Evolutionary conservation across 2,113 vertebrate genomes (phyloP), one percentile per base, ranked within the genome.

Genomic region (Ceuthmochares aereus): DNA sequence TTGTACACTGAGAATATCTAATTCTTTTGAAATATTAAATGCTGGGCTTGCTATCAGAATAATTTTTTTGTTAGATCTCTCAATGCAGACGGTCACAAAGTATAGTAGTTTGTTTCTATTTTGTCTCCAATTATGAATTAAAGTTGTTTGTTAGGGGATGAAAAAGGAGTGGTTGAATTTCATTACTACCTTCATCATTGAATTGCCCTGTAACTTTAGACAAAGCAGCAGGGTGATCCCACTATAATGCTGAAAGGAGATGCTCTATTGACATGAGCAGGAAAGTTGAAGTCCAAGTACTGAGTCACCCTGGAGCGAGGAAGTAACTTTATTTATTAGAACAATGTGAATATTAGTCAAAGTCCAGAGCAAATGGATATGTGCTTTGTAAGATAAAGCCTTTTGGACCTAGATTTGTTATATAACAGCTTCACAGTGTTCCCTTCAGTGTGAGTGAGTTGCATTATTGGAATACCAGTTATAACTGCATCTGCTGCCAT

Each of bases 21-120:
- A 54, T 52, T 76, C n/a, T 9, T 66, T 83, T 95, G 47, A 56
- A 85, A 74, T 56, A 80, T 7, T 80, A 77, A 77, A 67, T 40
- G 29, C 14, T 8, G 5, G 3, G 23, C 91, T 96, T 87, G 5
- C 2, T 47, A 32, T 43, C 36, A 47, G 37, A 23, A 26, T 45
- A 63, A 9, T 36, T 84, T 77, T 68, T 8, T 68, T 8, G 0
- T 64, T 81, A 26, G 45, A 62, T 59, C 3, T 77, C 51, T 76
- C 21, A 79, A 76, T 29, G 14, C 15, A 85, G 54, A 42, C 27
- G 40, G 17, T 12, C 6, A 12, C 14, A 34, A 54, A 79, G 27
- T 21, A 12, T 77, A 68, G 22, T 5, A 49, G 6, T 52, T 85
- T 79, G 6, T 11, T 81, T 77, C 34, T 32, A 1, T 68, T 87